Percentiles rank a stretch among this genome's conserved stretches.
Evolutionary conservation across 2,113 vertebrate genomes (phyloP).

Genomic region (Condylura cristata): DNA sequence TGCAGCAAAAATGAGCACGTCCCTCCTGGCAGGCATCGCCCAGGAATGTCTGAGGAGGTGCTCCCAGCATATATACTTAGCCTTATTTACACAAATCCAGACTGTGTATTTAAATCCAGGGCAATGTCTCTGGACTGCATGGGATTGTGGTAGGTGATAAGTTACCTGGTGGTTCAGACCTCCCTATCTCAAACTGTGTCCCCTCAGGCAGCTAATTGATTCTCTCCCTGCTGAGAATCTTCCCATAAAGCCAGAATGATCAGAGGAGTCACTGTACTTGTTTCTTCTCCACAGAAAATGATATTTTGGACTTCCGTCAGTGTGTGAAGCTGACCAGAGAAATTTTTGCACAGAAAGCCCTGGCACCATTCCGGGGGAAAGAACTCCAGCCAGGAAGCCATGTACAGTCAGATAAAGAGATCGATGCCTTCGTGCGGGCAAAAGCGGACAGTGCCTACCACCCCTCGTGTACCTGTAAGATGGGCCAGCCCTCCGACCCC

Average conservation of each 20-base stretch:
- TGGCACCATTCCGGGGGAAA: slow-evolving; percentile 91
- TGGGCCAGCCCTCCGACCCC: slow-evolving; percentile 91
- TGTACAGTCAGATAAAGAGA: slow-evolving; percentile 91
- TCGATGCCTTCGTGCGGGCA: slow-evolving; percentile 93
- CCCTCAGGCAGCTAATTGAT: background rate
- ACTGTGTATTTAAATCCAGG: background rate
- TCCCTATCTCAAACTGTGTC: background rate
- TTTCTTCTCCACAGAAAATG: slow-evolving; percentile 88
- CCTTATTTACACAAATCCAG: background rate
- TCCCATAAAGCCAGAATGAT: too few relatives aligned
- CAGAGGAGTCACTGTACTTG: background rate
- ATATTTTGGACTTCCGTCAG: slow-evolving; percentile 92
- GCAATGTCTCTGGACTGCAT: too few relatives aligned
- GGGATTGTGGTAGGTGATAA: background rate
- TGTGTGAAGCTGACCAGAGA: slow-evolving; percentile 93
- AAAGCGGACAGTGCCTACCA: slow-evolving; percentile 97
- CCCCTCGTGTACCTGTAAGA: slow-evolving; percentile 97
- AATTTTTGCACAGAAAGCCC: slow-evolving; percentile 95
- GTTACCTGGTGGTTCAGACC: background rate
- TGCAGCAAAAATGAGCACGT: background rate
- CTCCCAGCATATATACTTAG: background rate
- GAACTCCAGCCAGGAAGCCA: slow-evolving; percentile 92
- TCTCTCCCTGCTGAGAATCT: background rate
- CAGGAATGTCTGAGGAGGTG: accelerated
- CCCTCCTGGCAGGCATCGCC: background rate